phyloP scores from a whole-genome alignment of 2,113 vertebrate genomes.

The Elephantulus edwardii region DNA sequence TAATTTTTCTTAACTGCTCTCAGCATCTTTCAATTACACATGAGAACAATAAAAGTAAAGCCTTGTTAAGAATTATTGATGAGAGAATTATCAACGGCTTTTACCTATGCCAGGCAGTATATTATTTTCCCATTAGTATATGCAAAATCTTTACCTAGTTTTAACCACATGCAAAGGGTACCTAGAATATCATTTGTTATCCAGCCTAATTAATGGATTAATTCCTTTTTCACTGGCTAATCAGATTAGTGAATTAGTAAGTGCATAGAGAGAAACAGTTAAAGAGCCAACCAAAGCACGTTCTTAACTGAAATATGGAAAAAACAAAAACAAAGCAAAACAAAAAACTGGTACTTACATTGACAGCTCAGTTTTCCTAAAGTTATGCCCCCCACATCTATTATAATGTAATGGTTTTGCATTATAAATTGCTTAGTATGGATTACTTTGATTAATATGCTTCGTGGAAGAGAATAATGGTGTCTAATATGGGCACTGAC shows the following conservation, averaged over 20 bases:
- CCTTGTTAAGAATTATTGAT: background rate
- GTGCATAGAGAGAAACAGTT: background rate
- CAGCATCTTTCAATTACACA: slow-evolving; percentile 16
- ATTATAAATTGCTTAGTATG: slow-evolving; percentile 20
- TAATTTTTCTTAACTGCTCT: slow-evolving; percentile 32
- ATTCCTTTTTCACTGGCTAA: slow-evolving; percentile 27
- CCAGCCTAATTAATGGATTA: background rate
- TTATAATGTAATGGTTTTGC: background rate
- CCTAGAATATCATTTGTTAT: background rate
- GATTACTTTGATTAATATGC: background rate
- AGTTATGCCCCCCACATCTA: slow-evolving; percentile 15
- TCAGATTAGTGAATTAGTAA: slow-evolving; percentile 39
- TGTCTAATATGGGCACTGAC: slow-evolving; percentile 57
- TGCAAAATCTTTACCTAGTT: background rate
- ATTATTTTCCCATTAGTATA: background rate
- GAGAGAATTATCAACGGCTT: background rate
- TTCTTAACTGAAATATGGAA: background rate
- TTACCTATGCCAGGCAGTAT: background rate
- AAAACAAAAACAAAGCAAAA: background rate
- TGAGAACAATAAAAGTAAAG: slow-evolving; percentile 8
- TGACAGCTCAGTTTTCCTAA: background rate
- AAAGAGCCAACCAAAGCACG: background rate
- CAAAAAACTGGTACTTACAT: background rate
- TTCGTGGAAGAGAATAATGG: slow-evolving; percentile 29
- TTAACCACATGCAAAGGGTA: slow-evolving; percentile 16